Conservation (phyloP, 1,140 invertebrate genomes). For the Drosophila ohnishii region DNA sequence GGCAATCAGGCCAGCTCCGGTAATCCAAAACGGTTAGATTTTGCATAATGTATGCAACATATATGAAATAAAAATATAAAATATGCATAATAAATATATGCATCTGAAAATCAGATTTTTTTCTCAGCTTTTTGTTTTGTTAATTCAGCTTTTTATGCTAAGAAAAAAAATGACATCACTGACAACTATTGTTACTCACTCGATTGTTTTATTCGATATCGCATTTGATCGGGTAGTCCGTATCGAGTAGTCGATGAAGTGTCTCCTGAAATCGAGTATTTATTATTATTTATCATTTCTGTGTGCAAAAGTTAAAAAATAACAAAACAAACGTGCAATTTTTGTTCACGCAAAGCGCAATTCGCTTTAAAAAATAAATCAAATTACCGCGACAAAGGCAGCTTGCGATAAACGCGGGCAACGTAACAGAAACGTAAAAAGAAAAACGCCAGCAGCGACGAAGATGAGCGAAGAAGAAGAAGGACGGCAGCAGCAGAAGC, state of each 20-base stretch:
- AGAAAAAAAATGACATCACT: no score
- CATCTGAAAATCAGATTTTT: no score
- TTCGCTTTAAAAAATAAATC: background rate
- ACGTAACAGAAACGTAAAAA: conserved; percentile 42
- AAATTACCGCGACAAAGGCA: no score
- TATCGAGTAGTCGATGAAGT: conserved; percentile 17
- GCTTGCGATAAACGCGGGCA: conserved; percentile 32
- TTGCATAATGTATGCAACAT: no score
- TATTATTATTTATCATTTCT: conserved; percentile 22
- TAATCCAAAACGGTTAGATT: no score
- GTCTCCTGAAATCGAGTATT: conserved; percentile 17
- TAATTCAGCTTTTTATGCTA: no score
- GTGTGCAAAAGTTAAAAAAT: conserved; percentile 65
- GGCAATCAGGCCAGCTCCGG: no score
- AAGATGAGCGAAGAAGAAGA: conserved; percentile 79
- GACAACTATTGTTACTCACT: no score
- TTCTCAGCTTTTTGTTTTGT: no score
- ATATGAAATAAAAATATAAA: no score
- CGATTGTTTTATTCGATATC: background rate
- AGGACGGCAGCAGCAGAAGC: conserved; percentile 59
- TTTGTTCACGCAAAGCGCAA: conserved; percentile 39
- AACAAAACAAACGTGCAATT: conserved; percentile 75
- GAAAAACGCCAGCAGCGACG: conserved; percentile 39
- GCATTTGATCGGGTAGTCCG: background rate
- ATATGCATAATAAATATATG: no score